Evolutionary conservation across 2,888 invertebrate genomes (phyloP), one percentile per base, ranked within the genome.

Genomic region (Drosophila affinis): DNA sequence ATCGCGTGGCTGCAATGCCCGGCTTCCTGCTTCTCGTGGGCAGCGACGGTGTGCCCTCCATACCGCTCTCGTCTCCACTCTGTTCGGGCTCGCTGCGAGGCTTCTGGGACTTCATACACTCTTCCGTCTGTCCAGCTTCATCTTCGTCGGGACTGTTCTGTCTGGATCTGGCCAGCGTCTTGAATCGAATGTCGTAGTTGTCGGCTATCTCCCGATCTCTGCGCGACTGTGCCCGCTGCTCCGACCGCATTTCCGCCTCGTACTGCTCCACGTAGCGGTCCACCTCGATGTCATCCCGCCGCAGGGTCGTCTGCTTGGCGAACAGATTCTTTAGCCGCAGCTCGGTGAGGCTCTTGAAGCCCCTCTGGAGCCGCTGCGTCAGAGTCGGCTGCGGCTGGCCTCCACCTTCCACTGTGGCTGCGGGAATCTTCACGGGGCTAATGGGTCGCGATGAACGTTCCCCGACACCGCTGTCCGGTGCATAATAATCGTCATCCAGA

Each of bases 271-370:
- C 89, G 67, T 91, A 91, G 27, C 87, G 85, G 14, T 88, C 86
- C 32, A 92, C 88, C 47, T 90, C 83, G 39, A 92, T 92, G 61
- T 71, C 78, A n/a, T 91, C 91, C 29, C 76, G 81, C 1, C 88
- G 87, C 0, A 92, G 79, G 1, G 88, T 80, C 3, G 91, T 91
- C 60, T 91, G 91, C 71, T 87, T 91, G 29, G 87, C 85, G 39
- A 92, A 90, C 51, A 92, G 76, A 76, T 91, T 85, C 65, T 90
- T 91, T 9, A 92, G 62, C 21, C 90, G 88, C 62, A 92, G 87
- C 27, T 91, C 91, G n/a, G 89, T 86, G 3, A 91, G 68, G 45
- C 90, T 90, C 62, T 90, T 91, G 72, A 91, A 92, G 59, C 91
- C 88, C 24, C 88, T 89, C 53, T 90, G 91, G 47, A 91, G 62